Evolutionary conservation across 2,888 invertebrate species (phyloP).

Genomic region (Harpalus rubripes): DNA sequence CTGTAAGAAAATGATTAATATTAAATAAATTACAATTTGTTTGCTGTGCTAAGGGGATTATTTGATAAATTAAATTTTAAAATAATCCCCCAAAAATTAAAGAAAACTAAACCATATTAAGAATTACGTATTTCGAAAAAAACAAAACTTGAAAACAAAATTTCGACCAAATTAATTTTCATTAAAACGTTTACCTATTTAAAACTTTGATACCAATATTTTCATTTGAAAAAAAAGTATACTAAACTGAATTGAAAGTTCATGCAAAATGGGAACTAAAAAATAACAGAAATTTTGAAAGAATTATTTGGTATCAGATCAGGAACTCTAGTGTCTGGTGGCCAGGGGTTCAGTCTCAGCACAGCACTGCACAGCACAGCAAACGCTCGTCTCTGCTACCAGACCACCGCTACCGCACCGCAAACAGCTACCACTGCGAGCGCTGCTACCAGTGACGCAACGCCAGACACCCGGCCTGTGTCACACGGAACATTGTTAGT

Average conservation of each 20-base stretch:
- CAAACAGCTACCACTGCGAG: slow-evolving; percentile 71
- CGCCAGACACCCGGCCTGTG: slow-evolving; percentile 67
- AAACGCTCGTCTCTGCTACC: slow-evolving; percentile 69
- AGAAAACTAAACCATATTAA: slow-evolving; percentile 18
- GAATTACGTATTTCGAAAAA: not conserved
- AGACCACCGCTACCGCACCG: slow-evolving; percentile 69
- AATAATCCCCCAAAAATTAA: slow-evolving; percentile 45
- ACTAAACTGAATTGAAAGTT: too few species aligned
- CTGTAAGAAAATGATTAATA: slow-evolving; percentile 55
- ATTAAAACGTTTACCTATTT: slow-evolving; percentile 17
- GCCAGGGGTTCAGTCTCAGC: slow-evolving; percentile 41
- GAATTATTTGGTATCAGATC: slow-evolving; percentile 20
- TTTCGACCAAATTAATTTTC: slow-evolving; percentile 15
- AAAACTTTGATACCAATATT: slow-evolving; percentile 9
- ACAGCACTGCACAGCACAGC: slow-evolving; percentile 61
- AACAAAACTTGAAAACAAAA: not conserved
- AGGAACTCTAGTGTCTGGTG: slow-evolving; percentile 46
- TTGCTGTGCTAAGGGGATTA: slow-evolving; percentile 64
- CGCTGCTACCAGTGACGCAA: slow-evolving; percentile 75
- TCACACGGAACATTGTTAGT: slow-evolving; percentile 67
- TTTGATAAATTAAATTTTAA: not conserved
- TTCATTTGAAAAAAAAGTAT: slow-evolving; percentile 13
- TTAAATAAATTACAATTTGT: slow-evolving; percentile 50
- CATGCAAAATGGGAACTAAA: not conserved
- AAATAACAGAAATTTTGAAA: slow-evolving; percentile 7